Evolutionary conservation across 2,797 vertebrate species (phyloP).

Genomic region (Tangara arthus): DNA sequence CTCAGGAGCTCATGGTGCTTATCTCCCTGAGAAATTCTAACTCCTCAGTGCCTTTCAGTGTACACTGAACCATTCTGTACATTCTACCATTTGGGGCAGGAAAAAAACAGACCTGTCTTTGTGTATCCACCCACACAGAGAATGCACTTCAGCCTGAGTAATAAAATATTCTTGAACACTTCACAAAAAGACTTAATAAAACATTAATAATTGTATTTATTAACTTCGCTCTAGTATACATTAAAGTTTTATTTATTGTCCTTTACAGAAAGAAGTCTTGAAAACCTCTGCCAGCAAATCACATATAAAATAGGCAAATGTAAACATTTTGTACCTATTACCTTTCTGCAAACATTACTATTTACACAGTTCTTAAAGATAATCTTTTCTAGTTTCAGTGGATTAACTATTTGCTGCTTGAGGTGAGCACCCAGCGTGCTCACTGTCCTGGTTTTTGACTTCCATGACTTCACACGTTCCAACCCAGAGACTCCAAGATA

Average conservation of each 20-base stretch:
- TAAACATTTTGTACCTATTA: not conserved
- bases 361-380: not conserved
- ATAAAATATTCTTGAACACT: not conserved
- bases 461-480: not conserved
- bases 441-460: not conserved
- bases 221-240: not conserved
- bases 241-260: not conserved
- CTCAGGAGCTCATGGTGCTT: not conserved
- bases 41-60: not conserved
- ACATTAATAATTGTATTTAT: not conserved
- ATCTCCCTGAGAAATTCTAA: not conserved
- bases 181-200: not conserved
- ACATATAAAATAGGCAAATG: not conserved
- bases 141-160: not conserved
- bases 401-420: not conserved
- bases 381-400: not conserved
- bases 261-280: not conserved
- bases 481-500: not conserved
- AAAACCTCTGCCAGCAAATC: not conserved
- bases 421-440: not conserved
- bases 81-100: not conserved
- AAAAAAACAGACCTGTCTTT: not conserved
- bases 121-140: not conserved
- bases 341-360: not conserved
- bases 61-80: no score